These are phyloP conservation scores for Hermodice carunculata DNA, from an alignment of 2,888 invertebrate species.

Conservation along the genomic window DNA sequence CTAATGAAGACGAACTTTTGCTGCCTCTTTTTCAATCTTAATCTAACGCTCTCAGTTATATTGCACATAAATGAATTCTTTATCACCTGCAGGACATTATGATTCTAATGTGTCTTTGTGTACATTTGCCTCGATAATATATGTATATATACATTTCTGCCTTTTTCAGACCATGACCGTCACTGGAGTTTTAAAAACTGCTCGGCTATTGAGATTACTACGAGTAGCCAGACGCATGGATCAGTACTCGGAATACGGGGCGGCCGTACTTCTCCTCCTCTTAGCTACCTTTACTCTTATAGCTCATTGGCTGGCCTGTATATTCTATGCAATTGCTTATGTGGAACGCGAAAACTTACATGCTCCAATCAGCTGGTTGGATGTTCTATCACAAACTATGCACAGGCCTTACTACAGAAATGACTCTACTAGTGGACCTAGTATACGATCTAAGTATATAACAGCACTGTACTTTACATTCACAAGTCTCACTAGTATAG, in stretches of 20 bases:
- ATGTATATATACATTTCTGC: too few relatives aligned
- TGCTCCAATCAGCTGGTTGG: constrained; percentile 65
- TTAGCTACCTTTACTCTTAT: constrained; percentile 69
- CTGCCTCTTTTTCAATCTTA: too few relatives aligned
- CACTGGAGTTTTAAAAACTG: constrained; percentile 67
- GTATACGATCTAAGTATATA: constrained; percentile 67
- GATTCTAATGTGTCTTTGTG: too few relatives aligned
- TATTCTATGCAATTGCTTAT: constrained; percentile 69
- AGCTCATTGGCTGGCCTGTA: constrained; percentile 70
- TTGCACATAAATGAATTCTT: too few relatives aligned
- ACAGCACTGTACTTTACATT: constrained; percentile 70
- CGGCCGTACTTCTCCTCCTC: constrained; percentile 66
- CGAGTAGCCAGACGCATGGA: constrained; percentile 67
- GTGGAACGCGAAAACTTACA: constrained; percentile 62
- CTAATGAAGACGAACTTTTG: too few relatives aligned
- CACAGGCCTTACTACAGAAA: constrained; percentile 62
- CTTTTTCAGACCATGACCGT: constrained; percentile 67
- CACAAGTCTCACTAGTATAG: constrained; percentile 69
- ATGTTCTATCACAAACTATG: constrained; percentile 59
- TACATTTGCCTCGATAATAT: too few relatives aligned
- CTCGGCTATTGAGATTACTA: constrained; percentile 65
- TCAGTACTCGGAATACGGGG: constrained; percentile 69
- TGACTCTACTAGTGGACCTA: constrained; percentile 66
- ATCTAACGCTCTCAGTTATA: too few relatives aligned
- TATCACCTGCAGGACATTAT: too few relatives aligned